These are phyloP conservation scores for Luffia ferchaultella DNA, from an alignment of 2,888 invertebrate species.

Conservation along the genomic window DNA sequence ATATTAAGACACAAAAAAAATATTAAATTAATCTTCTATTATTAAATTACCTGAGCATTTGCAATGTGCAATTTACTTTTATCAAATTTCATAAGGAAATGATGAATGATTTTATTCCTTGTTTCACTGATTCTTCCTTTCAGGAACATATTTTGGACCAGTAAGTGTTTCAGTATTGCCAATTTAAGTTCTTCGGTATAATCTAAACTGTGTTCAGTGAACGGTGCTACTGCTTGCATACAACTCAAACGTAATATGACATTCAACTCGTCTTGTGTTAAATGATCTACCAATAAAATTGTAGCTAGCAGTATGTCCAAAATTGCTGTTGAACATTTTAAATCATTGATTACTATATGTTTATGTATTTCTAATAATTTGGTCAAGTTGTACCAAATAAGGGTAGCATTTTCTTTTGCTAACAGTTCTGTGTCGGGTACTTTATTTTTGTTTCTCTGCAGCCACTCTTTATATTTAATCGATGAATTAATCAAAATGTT, in stretches of 20 bases:
- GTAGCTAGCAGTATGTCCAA: slow-evolving; percentile 30
- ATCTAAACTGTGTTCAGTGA: slow-evolving; percentile 22
- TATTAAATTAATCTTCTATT: background rate
- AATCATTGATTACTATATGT: slow-evolving; percentile 22
- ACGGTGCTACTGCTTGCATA: slow-evolving; percentile 24
- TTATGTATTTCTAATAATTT: slow-evolving; percentile 27
- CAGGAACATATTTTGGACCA: slow-evolving; percentile 25
- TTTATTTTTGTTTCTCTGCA: slow-evolving; percentile 12
- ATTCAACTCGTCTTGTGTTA: slow-evolving; percentile 22
- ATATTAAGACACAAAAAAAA: background rate
- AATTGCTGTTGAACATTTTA: slow-evolving; percentile 19
- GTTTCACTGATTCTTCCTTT: slow-evolving; percentile 13
- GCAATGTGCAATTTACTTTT: background rate
- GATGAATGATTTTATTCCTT: background rate
- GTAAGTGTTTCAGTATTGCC: slow-evolving; percentile 30
- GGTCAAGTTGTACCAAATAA: slow-evolving; percentile 25
- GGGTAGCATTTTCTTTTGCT: slow-evolving; percentile 7
- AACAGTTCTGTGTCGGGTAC: background rate
- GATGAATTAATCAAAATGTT: slow-evolving; percentile 16
- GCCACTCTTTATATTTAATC: slow-evolving; percentile 23
- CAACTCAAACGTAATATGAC: slow-evolving; percentile 30
- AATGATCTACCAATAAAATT: slow-evolving; percentile 21
- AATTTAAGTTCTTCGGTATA: slow-evolving; percentile 23
- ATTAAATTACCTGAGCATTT: background rate
- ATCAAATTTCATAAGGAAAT: background rate